Evolutionary conservation across 1,140 invertebrate species (phyloP), one percentile per base, ranked within the genome.

Genomic region (Anthonomus grandis): DNA sequence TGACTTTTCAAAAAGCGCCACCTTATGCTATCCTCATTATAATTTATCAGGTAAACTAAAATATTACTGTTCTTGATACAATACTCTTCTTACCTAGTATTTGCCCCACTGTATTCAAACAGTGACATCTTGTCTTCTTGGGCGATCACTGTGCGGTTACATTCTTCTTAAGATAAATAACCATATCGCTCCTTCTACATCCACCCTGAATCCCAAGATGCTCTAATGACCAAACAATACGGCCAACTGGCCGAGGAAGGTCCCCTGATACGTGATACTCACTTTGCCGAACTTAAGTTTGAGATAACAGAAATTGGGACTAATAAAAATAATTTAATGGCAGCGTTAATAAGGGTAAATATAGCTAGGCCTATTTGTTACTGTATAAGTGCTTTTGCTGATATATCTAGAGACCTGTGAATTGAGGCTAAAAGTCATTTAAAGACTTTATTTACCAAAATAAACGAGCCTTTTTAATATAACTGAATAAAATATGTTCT

Each of bases 101-200:
- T n/a, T n/a, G 25, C 5, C 18, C 51, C 51, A 45, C 41, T 53
- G 51, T 42, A 18, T 21, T 15, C 21, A 13, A n/a, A n/a, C n/a
- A 39, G 25, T 36, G 48, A 64, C 63, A 67, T 65, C 65, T 65
- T 60, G 63, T 48, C 59, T 62, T 64, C 65, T 66, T 59, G 62
- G 64, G 65, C 65, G 69, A 70, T 70, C 66, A 69, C 64, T 62
- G 66, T 71, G 67, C 68, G 69, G 69, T 71, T 67, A 68, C 67
- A 68, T 62, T 62, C 69, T 67, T 62, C n/a, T n/a, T n/a, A 67
- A 71, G 69, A 71, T 71, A 71, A 71, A 71, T 70, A 71, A 71
- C 66, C 66, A 71, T 69, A 71, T 71, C 67, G 65, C 58, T 60
- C 62, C 60, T 59, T 61, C 50, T 59, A 61, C 50, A n/a, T n/a